These are phyloP conservation scores for Micrasema minimum DNA, from an alignment of 1,140 invertebrate genomes.

Conservation along the genomic window DNA sequence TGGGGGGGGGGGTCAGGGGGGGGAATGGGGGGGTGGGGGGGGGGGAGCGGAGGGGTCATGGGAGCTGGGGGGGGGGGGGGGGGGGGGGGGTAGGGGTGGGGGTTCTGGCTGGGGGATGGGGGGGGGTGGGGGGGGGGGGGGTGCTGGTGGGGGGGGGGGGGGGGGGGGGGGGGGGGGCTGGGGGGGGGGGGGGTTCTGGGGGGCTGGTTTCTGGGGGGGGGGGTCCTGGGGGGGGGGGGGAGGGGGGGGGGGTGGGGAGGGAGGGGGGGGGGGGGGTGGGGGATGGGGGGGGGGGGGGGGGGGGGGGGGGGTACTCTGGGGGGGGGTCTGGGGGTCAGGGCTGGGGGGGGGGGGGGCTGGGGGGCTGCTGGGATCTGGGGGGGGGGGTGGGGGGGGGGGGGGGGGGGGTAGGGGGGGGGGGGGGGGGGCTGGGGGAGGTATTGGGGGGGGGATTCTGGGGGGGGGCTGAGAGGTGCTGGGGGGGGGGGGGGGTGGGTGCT, in stretches of 20 bases:
- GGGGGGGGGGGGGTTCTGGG: no score
- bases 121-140: neutral
- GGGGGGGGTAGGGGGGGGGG: neutral
- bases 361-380: neutral
- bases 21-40: neutral
- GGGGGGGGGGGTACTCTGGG: neutral
- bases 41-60: neutral
- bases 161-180: no score
- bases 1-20: neutral
- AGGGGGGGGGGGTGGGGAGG: no score
- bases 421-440: neutral
- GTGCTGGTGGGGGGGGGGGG: no score
- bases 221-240: no score
- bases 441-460: no score
- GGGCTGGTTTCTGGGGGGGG: no score
- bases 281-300: neutral
- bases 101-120: neutral
- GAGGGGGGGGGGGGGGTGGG: no score
- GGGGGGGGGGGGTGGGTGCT: no score
- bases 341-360: neutral
- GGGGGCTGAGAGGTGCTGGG: no score
- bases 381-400: no score
- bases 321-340: neutral
- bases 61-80: neutral
- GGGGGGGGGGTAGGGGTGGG: neutral